Evolutionary conservation across 1,140 invertebrate species (phyloP).

Genomic region (Zophobas morio): DNA sequence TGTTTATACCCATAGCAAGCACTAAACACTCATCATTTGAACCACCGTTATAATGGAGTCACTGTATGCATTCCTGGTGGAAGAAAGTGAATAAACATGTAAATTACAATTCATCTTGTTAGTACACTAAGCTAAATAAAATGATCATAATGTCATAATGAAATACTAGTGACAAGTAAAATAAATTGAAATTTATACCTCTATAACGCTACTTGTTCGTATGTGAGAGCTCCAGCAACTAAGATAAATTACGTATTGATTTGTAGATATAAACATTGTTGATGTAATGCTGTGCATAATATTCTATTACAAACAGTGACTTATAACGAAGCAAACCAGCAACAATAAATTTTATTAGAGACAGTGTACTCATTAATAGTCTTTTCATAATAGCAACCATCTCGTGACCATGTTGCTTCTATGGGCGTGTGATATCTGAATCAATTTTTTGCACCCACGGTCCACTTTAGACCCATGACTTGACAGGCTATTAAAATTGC

Average conservation of each 20-base stretch:
- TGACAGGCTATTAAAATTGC: slow-evolving; percentile 41
- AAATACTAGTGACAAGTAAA: slow-evolving; percentile 46
- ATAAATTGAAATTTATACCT: slow-evolving; percentile 49
- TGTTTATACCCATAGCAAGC: background rate
- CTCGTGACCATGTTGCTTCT: background rate
- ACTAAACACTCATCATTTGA: background rate
- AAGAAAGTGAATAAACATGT: slow-evolving; percentile 21
- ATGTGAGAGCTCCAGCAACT: slow-evolving; percentile 28
- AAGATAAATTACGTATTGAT: slow-evolving; percentile 48
- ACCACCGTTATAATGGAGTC: slow-evolving; percentile 4
- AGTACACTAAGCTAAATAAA: slow-evolving; percentile 32
- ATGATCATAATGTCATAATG: slow-evolving; percentile 47
- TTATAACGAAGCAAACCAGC: slow-evolving; percentile 21
- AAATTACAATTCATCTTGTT: slow-evolving; percentile 38
- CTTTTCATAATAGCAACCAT: background rate
- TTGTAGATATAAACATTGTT: slow-evolving; percentile 47
- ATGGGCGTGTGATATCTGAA: slow-evolving; percentile 38
- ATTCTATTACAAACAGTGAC: slow-evolving; percentile 33
- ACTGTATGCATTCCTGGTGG: background rate
- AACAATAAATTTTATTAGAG: slow-evolving; percentile 28
- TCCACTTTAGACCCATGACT: slow-evolving; percentile 34
- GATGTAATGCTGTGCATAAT: slow-evolving; percentile 38
- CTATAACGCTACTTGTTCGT: slow-evolving; percentile 46
- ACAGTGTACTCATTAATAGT: background rate
- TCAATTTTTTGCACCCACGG: slow-evolving; percentile 36